These are phyloP conservation scores for Hirtodrosophila alboralis DNA, from an alignment of 2,888 invertebrate species.

Conservation along the genomic window DNA sequence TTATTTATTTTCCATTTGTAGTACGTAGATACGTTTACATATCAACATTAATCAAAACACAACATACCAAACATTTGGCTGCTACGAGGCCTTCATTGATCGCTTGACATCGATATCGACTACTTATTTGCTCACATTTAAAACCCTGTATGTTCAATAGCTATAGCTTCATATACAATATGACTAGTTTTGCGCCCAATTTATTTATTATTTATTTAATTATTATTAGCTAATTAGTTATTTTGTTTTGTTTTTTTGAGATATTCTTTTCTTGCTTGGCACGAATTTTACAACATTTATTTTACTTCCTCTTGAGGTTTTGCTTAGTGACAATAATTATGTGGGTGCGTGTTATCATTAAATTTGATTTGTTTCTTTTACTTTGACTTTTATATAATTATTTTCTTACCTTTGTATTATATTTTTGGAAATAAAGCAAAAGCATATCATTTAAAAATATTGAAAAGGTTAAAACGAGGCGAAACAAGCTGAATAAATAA, in stretches of 20 bases:
- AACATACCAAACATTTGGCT: slow-evolving; percentile 47
- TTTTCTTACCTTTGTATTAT: slow-evolving; percentile 25
- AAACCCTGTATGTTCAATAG: slow-evolving; percentile 79
- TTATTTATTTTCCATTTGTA: slow-evolving; percentile 5
- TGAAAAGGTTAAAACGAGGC: slow-evolving; percentile 22
- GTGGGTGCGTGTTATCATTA: slow-evolving; percentile 62
- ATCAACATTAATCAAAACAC: slow-evolving; percentile 51
- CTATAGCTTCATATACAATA: slow-evolving; percentile 69
- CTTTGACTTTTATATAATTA: slow-evolving; percentile 26
- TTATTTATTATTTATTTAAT: slow-evolving; percentile 13
- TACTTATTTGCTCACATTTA: slow-evolving; percentile 77
- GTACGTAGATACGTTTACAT: slow-evolving; percentile 37
- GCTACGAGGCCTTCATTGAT: slow-evolving; percentile 40
- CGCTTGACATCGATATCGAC: slow-evolving; percentile 36
- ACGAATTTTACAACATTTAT: slow-evolving; percentile 56
- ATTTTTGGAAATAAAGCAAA: slow-evolving; percentile 47
- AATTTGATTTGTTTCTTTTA: slow-evolving; percentile 56
- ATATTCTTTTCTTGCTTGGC: slow-evolving; percentile 47
- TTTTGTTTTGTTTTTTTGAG: slow-evolving; percentile 14
- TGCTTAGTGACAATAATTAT: slow-evolving; percentile 58
- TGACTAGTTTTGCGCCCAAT: slow-evolving; percentile 46
- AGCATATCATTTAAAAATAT: slow-evolving; percentile 50
- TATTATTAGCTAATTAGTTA: slow-evolving; percentile 39
- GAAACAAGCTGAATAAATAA: slow-evolving; percentile 46
- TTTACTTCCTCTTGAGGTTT: slow-evolving; percentile 46